These are phyloP conservation scores for Microtus oregoni DNA, from an alignment of 2,113 vertebrate species.

Conservation along the genomic window DNA sequence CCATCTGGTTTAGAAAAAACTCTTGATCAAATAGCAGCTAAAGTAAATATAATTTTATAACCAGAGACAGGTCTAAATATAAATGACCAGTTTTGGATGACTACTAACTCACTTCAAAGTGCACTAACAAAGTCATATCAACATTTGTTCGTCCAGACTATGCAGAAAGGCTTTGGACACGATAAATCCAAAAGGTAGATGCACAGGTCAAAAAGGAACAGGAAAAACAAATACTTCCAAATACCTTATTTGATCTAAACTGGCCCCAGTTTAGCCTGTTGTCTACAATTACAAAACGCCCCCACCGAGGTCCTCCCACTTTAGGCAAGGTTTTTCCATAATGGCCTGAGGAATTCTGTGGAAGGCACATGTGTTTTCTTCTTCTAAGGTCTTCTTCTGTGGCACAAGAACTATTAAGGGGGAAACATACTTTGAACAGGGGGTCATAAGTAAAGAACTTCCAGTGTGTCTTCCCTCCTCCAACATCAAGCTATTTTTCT, in stretches of 20 bases:
- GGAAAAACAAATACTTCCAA: slow-evolving; percentile 41
- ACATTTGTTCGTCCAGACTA: not conserved
- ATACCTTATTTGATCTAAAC: slow-evolving; percentile 23
- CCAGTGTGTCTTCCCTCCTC: not conserved
- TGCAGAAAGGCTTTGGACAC: slow-evolving; percentile 30
- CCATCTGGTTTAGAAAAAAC: not conserved
- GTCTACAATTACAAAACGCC: slow-evolving; percentile 40
- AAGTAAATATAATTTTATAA: not conserved
- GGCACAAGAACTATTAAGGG: slow-evolving; percentile 4
- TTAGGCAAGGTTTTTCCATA: slow-evolving; percentile 50
- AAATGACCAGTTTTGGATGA: not conserved
- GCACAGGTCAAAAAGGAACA: slow-evolving; percentile 30
- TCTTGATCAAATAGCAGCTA: slow-evolving; percentile 39
- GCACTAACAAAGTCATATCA: slow-evolving; percentile 27
- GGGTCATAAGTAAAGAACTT: slow-evolving; percentile 16
- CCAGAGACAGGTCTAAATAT: not conserved
- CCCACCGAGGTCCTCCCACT: slow-evolving; percentile 30
- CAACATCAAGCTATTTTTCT: slow-evolving; percentile 42
- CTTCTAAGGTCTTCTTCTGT: slow-evolving; percentile 44
- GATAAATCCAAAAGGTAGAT: slow-evolving; percentile 44
- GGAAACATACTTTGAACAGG: not conserved
- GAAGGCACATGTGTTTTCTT: not conserved
- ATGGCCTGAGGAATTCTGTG: not conserved
- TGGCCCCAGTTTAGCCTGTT: not conserved
- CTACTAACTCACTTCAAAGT: not conserved